Evolutionary conservation across 2,888 invertebrate species (phyloP).

Genomic region (Carcina quercana): DNA sequence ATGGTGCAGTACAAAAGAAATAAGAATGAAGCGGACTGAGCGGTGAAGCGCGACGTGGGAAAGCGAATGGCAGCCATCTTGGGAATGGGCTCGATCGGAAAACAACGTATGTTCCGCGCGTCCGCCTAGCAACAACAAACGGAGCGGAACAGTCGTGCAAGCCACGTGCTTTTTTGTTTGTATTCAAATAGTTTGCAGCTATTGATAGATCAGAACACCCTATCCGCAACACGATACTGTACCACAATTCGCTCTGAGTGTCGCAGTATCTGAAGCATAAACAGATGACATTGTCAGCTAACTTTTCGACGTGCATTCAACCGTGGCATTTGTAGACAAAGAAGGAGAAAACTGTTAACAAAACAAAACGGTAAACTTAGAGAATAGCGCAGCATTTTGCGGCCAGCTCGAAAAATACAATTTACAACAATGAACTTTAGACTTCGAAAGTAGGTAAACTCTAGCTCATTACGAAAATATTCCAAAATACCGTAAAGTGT

Average conservation of each 20-base stretch:
- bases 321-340: neutral
- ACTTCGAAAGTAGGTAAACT: constrained; percentile 4
- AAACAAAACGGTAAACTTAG: constrained; percentile 11
- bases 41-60: constrained; percentile 65
- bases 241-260: neutral
- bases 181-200: constrained; percentile 37
- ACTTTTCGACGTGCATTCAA: neutral
- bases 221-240: neutral
- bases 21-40: constrained; percentile 51
- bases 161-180: constrained; percentile 67
- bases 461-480: constrained; percentile 10
- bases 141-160: constrained; percentile 61
- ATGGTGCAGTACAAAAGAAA: constrained; percentile 54
- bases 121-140: constrained; percentile 69
- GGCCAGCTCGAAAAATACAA: constrained; percentile 2
- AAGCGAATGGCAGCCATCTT: constrained; percentile 73
- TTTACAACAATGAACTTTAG: constrained; percentile 1
- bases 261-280: neutral
- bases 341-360: constrained; percentile 4
- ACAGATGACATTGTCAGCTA: too few species aligned
- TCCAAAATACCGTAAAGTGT: constrained; percentile 20
- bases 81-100: constrained; percentile 53
- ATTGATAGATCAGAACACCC: constrained; percentile 33
- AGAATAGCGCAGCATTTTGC: constrained; percentile 1
- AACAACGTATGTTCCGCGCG: constrained; percentile 62